phyloP scores from a whole-genome alignment of 2,888 invertebrate genomes.

The Drosophila cognata region DNA sequence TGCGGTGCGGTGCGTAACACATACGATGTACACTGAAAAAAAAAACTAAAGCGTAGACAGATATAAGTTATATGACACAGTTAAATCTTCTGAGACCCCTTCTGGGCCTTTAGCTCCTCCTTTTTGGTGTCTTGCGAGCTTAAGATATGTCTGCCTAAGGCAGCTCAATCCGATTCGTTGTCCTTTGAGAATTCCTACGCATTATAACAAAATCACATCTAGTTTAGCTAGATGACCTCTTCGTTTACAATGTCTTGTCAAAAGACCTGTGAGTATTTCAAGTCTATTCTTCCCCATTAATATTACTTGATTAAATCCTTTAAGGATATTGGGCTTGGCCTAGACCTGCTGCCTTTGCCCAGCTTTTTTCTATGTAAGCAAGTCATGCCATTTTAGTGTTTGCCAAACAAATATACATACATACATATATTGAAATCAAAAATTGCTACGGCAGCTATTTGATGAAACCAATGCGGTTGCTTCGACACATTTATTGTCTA shows the following conservation, averaged over 20 bases:
- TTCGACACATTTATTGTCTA: too few species aligned
- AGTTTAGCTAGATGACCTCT: not conserved
- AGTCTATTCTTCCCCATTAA: not conserved
- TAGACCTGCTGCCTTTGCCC: too few species aligned
- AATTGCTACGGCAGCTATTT: too few species aligned
- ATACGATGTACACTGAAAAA: slow-evolving; percentile 5
- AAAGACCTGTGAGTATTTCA: not conserved
- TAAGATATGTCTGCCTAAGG: not conserved
- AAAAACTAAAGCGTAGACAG: not conserved
- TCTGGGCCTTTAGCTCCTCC: not conserved
- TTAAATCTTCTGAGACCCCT: not conserved
- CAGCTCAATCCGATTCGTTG: not conserved
- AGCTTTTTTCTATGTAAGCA: too few species aligned
- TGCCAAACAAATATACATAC: not conserved
- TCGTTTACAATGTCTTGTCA: not conserved
- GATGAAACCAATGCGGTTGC: too few species aligned
- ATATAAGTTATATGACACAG: not conserved
- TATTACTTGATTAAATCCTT: too few species aligned
- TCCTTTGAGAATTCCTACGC: not conserved
- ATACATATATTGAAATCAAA: too few species aligned
- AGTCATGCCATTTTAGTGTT: not conserved
- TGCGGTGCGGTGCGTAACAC: not conserved
- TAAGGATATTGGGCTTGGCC: too few species aligned
- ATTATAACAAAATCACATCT: not conserved
- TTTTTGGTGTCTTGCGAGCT: not conserved